Evolutionary conservation across 2,888 invertebrate species (phyloP), one percentile per base, ranked within the genome.

Genomic region (Eilema depressum): DNA sequence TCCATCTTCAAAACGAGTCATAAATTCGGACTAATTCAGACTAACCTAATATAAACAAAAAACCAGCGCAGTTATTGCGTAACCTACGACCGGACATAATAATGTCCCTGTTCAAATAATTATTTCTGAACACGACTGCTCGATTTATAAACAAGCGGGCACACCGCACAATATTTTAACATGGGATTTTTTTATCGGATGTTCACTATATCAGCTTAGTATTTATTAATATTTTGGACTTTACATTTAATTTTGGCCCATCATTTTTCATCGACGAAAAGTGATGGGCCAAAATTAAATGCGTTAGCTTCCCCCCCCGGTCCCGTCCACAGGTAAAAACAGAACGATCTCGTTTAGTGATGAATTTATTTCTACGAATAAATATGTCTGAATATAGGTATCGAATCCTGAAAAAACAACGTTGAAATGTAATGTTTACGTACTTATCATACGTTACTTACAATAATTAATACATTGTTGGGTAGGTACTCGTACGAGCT

Each of bases 121-220:
- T 59, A 26, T 17, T 59, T 28, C 59, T 26, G 26, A 25, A 26
- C 26, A 59, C 26, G 28, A 20, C 28, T 53, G 26, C 17, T 26
- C 14, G 17, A 59, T 59, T 23, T 57, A 57, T 25, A 26, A 17
- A 59, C 17, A 26, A 26, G 8, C 26, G 20, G 28, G 2, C 17
- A 26, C 60, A 70, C 57, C 71, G 63, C 37, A 74, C 63, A 65
- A 69, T 77, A 79, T 64, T 33, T 61, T 12, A 69, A 47, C 47
- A 47, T 5, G 37, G 28, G 37, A 53, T 7, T 47, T 59, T 71
- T 76, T 41, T 63, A n/a, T n/a, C n/a, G n/a, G n/a, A n/a, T n/a
- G n/a, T 68, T 69, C 73, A 77, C 2, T 28, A 28, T 28, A 77
- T 74, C 73, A 63, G n/a, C n/a, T 64, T 2, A 0, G 17, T 41